Conservation (phyloP, 2,797 vertebrate genomes). For the Cossypha dichroa region DNA sequence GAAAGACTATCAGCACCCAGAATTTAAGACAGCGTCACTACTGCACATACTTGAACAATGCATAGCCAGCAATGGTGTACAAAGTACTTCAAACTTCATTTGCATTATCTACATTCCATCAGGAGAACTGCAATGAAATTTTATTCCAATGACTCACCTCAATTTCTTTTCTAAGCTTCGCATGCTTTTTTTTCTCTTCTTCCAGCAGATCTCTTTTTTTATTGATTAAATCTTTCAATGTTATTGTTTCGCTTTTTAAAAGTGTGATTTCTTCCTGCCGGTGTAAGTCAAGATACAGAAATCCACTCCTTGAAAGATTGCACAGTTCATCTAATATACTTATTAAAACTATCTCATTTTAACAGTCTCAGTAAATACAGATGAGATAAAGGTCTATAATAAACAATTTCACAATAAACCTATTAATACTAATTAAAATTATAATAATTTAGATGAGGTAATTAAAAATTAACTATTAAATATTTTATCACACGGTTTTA, state of each 20-base stretch:
- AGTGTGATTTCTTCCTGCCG: constrained; percentile 71
- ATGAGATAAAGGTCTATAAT: neutral
- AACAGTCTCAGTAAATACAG: neutral
- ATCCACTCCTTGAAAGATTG: neutral
- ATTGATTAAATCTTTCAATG: constrained; percentile 55
- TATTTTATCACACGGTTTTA: neutral
- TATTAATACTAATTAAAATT: neutral
- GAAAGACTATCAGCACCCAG: neutral
- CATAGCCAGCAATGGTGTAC: neutral
- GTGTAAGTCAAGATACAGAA: constrained; percentile 24
- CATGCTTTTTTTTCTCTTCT: constrained; percentile 70
- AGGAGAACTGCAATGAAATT: neutral
- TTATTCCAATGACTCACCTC: constrained; percentile 63
- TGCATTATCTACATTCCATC: neutral
- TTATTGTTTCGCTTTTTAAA: constrained; percentile 62
- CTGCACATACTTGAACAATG: neutral
- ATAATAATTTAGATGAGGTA: neutral
- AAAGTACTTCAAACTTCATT: neutral
- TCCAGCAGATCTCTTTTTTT: constrained; percentile 64
- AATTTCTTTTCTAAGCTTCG: constrained; percentile 77
- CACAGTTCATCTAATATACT: neutral
- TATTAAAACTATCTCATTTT: neutral
- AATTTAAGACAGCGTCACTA: neutral
- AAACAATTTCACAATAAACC: neutral
- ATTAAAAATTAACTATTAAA: neutral